These are phyloP conservation scores for Autographa pulchrina DNA, from an alignment of 2,888 invertebrate species.

Conservation along the genomic window DNA sequence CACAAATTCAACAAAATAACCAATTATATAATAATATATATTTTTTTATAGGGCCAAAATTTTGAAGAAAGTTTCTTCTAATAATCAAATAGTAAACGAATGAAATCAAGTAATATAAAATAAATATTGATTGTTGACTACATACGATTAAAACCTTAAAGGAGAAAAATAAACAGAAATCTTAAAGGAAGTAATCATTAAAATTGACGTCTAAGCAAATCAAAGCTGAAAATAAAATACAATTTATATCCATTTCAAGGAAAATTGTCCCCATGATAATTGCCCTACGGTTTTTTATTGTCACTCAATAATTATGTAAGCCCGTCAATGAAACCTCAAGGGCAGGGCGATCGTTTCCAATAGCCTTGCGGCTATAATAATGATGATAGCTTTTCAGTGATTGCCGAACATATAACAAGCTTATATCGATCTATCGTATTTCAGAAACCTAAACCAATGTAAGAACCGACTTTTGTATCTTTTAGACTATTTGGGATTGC, in stretches of 20 bases:
- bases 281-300: constrained; percentile 2
- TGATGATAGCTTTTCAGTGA: constrained; percentile 9
- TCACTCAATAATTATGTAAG: constrained; percentile 3
- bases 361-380: neutral
- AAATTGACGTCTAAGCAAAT: neutral
- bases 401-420: constrained; percentile 4
- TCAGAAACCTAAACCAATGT: neutral
- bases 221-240: neutral
- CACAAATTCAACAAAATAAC: no score
- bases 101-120: no score
- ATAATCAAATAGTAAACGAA: no score
- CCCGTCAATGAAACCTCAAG: constrained; percentile 3
- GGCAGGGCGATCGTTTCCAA: constrained; percentile 2
- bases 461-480: neutral
- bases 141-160: neutral
- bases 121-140: no score
- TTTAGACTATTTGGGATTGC: neutral
- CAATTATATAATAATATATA: no score
- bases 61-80: no score
- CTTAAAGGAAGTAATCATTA: neutral
- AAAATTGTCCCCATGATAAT: neutral
- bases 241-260: neutral
- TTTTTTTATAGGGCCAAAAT: no score
- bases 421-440: constrained; percentile 4
- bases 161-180: neutral